Base-by-base conservation (phyloP, 2,113 vertebrate genomes). In the Zapornia atra region DNA sequence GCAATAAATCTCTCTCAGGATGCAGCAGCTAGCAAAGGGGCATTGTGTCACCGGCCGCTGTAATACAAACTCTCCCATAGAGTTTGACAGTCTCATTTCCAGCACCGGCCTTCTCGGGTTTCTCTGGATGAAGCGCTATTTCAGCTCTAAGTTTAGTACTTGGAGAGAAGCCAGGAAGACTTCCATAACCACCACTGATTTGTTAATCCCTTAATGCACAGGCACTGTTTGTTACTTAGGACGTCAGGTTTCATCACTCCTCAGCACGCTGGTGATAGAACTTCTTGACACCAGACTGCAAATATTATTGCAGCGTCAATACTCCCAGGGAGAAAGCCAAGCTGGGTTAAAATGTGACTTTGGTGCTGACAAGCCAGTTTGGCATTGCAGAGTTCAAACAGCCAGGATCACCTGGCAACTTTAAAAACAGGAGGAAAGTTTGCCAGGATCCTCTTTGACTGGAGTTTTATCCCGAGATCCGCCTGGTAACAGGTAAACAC, bases 171-270 rank as follows among this genome's bases (percentile, higher is more conserved):
- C 96, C 96, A 96, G 90, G 88, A 87, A 96, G 91, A 96, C 94
- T 94, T 92, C 96, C 86, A 94, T 93, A 96, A 89, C 86, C 80
- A 88, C 42, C 84, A 61, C 88, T 90, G 95, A 96, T 94, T 94
- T 92, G 90, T 91, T 96, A 97, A 97, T 96, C 96, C 86, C 63
- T 95, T 95, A 96, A 96, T 89, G 96, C 86, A 92, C 53, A 94
- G 91, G 92, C 88, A 89, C 82, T 94, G 91, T 94, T 95, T 92
- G 91, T 96, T 96, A 96, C 91, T 91, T 59, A 79, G 94, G 92
- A 91, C 16, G 46, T 94, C 92, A 87, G 83, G 92, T 97, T 96
- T 97, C 96, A 95, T 94, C 46, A 1, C 91, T 77, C 83, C 78
- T 95, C 94, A 87, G 91, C 81, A 69, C 0, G 0, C 70, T 65